A percentile compares a stretch with the other conserved stretches of the same genome.
phyloP scores from a whole-genome alignment of 2,113 vertebrate species.

The Daboia siamensis region DNA sequence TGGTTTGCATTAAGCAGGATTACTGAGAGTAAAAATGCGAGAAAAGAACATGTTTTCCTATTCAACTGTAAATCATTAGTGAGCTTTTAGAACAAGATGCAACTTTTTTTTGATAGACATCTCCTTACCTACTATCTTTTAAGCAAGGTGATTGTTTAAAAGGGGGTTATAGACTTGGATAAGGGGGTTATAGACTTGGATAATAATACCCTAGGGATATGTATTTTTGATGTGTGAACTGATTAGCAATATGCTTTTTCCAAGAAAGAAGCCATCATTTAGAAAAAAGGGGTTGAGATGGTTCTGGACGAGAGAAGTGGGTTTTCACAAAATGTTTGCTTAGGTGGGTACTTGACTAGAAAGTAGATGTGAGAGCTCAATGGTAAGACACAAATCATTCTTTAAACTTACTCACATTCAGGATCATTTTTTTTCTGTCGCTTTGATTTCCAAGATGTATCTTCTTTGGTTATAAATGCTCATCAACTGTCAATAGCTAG shows the following conservation, averaged over 20 bases:
- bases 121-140: neutral
- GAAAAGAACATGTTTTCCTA: neutral
- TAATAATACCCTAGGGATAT: neutral
- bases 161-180: neutral
- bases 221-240: neutral
- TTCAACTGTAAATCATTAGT: neutral
- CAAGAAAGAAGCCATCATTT: neutral
- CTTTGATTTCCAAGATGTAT: neutral
- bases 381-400: neutral
- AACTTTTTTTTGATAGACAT: neutral
- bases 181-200: neutral
- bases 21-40: neutral
- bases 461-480: neutral
- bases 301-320: neutral
- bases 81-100: neutral
- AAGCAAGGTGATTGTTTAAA: neutral
- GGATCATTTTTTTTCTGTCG: neutral
- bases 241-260: neutral
- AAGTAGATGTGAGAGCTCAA: neutral
- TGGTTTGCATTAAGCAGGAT: neutral
- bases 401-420: neutral
- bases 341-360: neutral
- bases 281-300: neutral
- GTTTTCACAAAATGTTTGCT: neutral
- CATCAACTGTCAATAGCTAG: neutral